phyloP scores from a whole-genome alignment of 2,113 vertebrate species.

The Mungos mungo region DNA sequence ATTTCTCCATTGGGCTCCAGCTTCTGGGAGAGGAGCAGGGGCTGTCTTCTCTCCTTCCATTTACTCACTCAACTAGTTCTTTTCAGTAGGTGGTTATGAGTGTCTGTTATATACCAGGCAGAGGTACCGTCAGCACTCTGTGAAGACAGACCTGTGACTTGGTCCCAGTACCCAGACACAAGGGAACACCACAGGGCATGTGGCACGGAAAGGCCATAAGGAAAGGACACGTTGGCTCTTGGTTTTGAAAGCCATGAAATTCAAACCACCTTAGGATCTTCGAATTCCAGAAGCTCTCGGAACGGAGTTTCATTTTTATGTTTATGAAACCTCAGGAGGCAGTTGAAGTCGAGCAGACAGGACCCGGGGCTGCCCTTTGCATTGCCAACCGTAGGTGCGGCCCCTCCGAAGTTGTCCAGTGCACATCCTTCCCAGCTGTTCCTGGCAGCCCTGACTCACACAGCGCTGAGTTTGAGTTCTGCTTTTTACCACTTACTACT shows the following conservation, averaged over 20 bases:
- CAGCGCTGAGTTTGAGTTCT: not conserved
- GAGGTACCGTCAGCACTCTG: not conserved
- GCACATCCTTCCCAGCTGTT: not conserved
- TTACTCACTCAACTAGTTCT: not conserved
- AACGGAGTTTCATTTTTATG: not conserved
- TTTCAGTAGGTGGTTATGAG: not conserved
- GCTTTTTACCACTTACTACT: not conserved
- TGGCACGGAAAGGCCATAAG: not conserved
- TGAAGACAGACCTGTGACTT: not conserved
- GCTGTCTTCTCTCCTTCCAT: not conserved
- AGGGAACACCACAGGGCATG: not conserved
- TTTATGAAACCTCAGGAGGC: not conserved
- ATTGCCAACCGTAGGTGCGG: rapidly evolving
- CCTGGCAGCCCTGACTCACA: not conserved
- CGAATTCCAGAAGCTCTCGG: not conserved
- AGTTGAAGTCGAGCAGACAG: not conserved
- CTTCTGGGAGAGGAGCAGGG: not conserved
- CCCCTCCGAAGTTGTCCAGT: too few relatives aligned
- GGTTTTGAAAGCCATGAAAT: not conserved
- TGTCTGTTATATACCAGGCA: not conserved
- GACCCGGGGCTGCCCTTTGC: not conserved
- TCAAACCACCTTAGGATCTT: not conserved
- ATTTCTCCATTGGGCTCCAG: not conserved
- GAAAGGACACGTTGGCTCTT: not conserved
- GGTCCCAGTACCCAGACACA: not conserved